Base-by-base conservation (phyloP, 2,113 vertebrate genomes). In the Salvelinus fontinalis region DNA sequence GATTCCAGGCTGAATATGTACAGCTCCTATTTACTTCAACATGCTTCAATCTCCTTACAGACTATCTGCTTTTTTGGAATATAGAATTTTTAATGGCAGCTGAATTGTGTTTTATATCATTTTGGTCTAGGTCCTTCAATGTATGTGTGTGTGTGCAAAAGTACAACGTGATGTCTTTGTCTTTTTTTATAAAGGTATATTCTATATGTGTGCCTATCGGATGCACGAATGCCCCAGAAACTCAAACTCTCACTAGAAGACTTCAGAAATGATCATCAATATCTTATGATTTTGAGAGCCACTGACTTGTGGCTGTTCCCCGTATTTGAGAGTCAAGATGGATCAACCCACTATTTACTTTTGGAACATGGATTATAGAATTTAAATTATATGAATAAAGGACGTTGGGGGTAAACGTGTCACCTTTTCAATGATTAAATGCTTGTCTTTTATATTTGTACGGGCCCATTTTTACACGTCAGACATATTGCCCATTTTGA, bases 141-240 rank as follows among this genome's bases (percentile, higher is more conserved):
- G 51, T 18, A 54, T 16, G 16, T 54, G 51, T 54, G 49, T 49
- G 49, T 54, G 51, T 5, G 51, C 16, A 18, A 54, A 18, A 54
- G 51, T 54, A 54, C 51, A 1, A 57, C 93, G 4, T 54, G 51
- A 54, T 54, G 51, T 54, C 51, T 60, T 27, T 80, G n/a, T 70
- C 67, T 57, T 20, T 49, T 74, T 92, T 90, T 79, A 84, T 93
- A 27, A 62, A 94, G 92, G 91, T 79, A 86, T 93, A 27, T 92
- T 94, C 88, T 93, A 90, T 84, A 84, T 92, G 84, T 94, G 90
- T 82, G 92, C 93, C 81, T 93, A 92, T 54, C 82, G 92, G 79
- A 93, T 92, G 92, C 89, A 92, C 18, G 87, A 92, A 80, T 91
- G 90, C 80, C 90, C 90, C 71, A 85, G 91, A 84, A 88, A 62